Base-by-base conservation (phyloP, 2,888 invertebrate genomes). In the Oasisia sp. region DNA sequence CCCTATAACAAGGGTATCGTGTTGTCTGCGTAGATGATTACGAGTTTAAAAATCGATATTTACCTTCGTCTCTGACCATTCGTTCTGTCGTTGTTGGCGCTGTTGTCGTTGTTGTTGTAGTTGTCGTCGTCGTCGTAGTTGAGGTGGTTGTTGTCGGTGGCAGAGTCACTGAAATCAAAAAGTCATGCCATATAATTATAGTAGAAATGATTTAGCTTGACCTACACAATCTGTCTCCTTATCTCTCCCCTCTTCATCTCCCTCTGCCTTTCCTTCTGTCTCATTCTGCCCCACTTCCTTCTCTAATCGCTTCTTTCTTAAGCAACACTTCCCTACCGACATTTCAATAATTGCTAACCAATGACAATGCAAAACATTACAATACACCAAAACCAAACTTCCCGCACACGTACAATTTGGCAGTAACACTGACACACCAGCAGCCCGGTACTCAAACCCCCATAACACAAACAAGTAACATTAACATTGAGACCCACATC, bases 11-110 rank as follows among this genome's bases (percentile, higher is more conserved):
- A 38, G 38, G 74, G 19, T 74, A n/a, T 74, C 7, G 74, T 74
- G 19, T 27, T 74, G 74, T 27, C 7, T 74, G 19, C 19, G 5
- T 19, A n/a, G 0, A 7, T 74, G 44, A 90, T 27, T 44, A 32
- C 5, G 19, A 32, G 32, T 32, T 3, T 32, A 90, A 90, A 4
- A 44, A 90, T 90, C n/a, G 27, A 90, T 90, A 90, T 32, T 38
- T 90, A 90, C 74, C 74, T 91, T 91, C 91, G 45, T 92, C 90
- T 32, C 56, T 91, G n/a, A 90, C 56, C 12, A 90, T 74, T 11
- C 0, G 50, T 27, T 89, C 32, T 11, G 91, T 92, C 32, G 92
- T 92, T 91, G 92, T 91, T 89, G 92, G 91, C 32, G 92, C 58
- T 50, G 91, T 50, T 11, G 92, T 44, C 7, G 58, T 56, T 7